Conservation (phyloP, 2,113 vertebrate species). For the Cyphomyrus plagiostoma region DNA sequence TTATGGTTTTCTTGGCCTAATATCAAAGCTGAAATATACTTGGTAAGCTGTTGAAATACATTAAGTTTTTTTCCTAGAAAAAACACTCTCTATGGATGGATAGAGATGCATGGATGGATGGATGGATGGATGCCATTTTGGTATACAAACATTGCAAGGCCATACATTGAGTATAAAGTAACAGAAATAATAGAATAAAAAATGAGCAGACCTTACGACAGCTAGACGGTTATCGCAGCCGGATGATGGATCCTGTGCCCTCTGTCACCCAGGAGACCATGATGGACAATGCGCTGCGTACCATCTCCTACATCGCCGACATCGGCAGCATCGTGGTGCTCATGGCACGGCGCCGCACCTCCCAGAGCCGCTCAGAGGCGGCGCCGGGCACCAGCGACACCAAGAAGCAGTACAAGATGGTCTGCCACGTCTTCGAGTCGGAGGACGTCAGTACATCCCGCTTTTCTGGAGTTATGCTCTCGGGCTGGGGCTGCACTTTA, state of each 20-base stretch:
- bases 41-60: not conserved
- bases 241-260: not conserved
- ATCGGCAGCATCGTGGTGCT: conserved; percentile 95
- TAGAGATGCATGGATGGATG: not conserved
- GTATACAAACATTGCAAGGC: not conserved
- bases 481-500: not conserved
- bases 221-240: not conserved
- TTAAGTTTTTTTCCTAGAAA: not conserved
- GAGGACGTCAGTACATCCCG: conserved; percentile 80
- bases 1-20: not conserved
- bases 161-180: not conserved
- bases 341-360: conserved; percentile 91
- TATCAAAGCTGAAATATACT: not conserved
- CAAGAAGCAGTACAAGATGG: conserved; percentile 99
- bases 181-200: not conserved
- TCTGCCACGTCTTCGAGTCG: conserved; percentile 96
- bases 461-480: not conserved
- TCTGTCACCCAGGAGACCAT: conserved; percentile 76
- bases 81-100: not conserved
- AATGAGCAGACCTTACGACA: not conserved
- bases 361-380: conserved; percentile 94
- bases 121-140: not conserved
- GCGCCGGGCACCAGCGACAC: conserved; percentile 83
- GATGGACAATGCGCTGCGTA: conserved; percentile 97
- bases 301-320: conserved; percentile 95